These are phyloP conservation scores for Halcyon senegalensis DNA, from an alignment of 2,113 vertebrate species.

Conservation along the genomic window DNA sequence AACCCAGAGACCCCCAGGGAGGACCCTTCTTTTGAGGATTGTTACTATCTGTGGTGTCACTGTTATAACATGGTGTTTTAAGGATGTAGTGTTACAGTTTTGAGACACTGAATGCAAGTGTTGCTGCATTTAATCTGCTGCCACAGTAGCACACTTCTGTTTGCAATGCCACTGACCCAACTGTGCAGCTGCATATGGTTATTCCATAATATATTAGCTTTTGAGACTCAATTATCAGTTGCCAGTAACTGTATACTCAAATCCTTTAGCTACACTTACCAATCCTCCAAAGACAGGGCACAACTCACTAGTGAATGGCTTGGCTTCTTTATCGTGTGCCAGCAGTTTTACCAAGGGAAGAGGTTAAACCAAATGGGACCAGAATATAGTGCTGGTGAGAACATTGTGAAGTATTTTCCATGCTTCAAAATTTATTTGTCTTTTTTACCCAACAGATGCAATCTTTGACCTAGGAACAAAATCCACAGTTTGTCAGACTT, in stretches of 20 bases:
- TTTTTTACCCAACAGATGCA: not conserved
- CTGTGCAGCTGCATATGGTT: not conserved
- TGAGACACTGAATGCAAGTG: not conserved
- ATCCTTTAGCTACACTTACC: not conserved
- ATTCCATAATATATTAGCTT: not conserved
- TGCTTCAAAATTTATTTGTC: not conserved
- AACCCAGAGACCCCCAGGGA: not conserved
- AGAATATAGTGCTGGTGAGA: not conserved
- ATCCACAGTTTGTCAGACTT: not conserved
- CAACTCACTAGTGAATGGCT: not conserved
- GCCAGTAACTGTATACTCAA: not conserved
- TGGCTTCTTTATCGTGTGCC: not conserved
- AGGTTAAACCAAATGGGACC: not conserved
- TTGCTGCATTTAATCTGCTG: not conserved
- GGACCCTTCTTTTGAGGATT: not conserved
- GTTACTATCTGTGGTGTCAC: rapidly evolving
- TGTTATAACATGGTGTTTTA: not conserved
- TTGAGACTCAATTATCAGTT: not conserved
- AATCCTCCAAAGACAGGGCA: not conserved
- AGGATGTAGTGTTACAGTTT: rapidly evolving
- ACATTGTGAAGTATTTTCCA: rapidly evolving
- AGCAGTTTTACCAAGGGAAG: not conserved
- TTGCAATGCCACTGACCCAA: not conserved
- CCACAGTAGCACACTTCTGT: not conserved
- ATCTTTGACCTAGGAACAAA: not conserved